These are phyloP conservation scores for Antigone vipio DNA, from an alignment of 2,113 vertebrate genomes.

Conservation along the genomic window DNA sequence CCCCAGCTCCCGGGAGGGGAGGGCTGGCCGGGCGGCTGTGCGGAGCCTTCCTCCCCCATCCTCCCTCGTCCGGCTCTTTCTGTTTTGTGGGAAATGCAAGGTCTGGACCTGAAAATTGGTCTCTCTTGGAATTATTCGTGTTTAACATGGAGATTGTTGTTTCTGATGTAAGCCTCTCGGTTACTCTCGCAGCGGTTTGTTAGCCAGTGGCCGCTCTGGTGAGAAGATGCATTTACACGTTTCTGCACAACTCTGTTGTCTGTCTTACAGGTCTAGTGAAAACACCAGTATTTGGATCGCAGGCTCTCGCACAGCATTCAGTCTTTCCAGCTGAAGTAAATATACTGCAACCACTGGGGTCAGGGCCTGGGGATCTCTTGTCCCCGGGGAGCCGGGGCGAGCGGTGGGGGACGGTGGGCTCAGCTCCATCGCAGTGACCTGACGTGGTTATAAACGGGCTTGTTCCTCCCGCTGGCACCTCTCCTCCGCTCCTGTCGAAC, in stretches of 20 bases:
- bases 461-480: neutral
- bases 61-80: neutral
- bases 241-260: neutral
- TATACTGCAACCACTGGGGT: neutral
- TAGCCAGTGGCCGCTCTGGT: neutral
- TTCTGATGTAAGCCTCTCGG: neutral
- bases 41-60: neutral
- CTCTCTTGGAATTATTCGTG: neutral
- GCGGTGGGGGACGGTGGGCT: neutral
- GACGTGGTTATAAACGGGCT: neutral
- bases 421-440: neutral
- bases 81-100: neutral
- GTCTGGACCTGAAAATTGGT: neutral
- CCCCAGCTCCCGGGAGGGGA: neutral
- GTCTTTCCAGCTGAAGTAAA: neutral
- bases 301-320: neutral
- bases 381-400: neutral
- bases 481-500: accelerated
- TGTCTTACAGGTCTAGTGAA: neutral
- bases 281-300: neutral
- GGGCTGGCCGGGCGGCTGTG: neutral
- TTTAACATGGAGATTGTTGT: neutral
- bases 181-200: neutral
- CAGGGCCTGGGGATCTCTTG: neutral
- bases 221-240: neutral